These are phyloP conservation scores for Chorisops tibialis DNA, from an alignment of 2,888 invertebrate genomes.

Conservation along the genomic window DNA sequence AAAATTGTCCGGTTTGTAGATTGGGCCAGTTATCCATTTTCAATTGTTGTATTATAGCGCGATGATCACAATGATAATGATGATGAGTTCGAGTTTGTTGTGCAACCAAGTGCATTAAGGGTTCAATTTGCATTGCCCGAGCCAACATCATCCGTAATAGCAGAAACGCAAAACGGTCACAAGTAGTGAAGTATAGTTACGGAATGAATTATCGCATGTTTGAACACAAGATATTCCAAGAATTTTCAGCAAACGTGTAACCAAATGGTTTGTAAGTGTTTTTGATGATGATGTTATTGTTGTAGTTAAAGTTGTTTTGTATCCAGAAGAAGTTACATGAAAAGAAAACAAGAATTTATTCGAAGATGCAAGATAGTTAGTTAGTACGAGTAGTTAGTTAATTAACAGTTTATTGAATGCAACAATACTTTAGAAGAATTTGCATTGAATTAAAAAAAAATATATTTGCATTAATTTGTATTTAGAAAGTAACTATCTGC, in stretches of 20 bases:
- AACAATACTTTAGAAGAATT: too few relatives aligned
- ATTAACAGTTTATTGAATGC: too few relatives aligned
- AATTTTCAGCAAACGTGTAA: slow-evolving; percentile 14
- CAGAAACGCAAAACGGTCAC: not conserved
- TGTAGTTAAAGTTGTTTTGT: slow-evolving; percentile 2
- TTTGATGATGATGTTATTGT: slow-evolving; percentile 1
- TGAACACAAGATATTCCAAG: slow-evolving; percentile 15
- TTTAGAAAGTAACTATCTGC: too few relatives aligned
- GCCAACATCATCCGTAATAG: too few relatives aligned
- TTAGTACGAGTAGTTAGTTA: too few relatives aligned
- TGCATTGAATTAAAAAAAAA: too few relatives aligned
- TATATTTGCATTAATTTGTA: too few relatives aligned
- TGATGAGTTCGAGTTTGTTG: slow-evolving; percentile 7
- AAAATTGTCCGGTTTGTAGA: slow-evolving; percentile 7
- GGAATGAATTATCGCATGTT: slow-evolving; percentile 27
- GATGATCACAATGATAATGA: slow-evolving; percentile 1
- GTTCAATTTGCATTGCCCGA: slow-evolving; percentile 10
- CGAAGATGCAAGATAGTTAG: too few relatives aligned
- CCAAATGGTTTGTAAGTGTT: slow-evolving; percentile 5
- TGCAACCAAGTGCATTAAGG: slow-evolving; percentile 15
- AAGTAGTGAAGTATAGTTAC: not conserved
- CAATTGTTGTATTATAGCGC: slow-evolving; percentile 13
- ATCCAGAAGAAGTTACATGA: slow-evolving; percentile 2
- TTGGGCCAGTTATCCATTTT: slow-evolving; percentile 6
- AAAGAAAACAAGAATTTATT: slow-evolving; percentile 11